Conservation (phyloP, 2,888 invertebrate species). For the Drosophila birchii region DNA sequence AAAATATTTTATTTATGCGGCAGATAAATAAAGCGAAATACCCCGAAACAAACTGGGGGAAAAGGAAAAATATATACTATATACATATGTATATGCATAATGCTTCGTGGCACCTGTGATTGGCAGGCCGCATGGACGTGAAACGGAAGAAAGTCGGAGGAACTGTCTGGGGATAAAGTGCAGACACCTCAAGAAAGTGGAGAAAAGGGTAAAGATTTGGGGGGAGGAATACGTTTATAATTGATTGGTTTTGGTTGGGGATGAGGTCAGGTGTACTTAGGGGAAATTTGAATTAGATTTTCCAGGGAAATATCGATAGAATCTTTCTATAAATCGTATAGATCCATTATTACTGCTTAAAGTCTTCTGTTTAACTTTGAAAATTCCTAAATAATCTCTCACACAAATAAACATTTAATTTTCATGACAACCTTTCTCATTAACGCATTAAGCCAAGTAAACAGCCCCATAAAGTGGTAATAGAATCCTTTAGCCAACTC, state of each 20-base stretch:
- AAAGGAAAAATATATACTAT: not conserved
- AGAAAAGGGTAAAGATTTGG: not conserved
- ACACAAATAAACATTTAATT: not conserved
- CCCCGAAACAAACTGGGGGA: slow-evolving; percentile 22
- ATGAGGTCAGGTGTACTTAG: slow-evolving; percentile 8
- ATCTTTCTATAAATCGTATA: not conserved
- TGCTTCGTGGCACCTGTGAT: slow-evolving; percentile 49
- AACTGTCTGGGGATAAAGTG: slow-evolving; percentile 26
- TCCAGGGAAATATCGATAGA: not conserved
- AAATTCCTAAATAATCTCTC: not conserved
- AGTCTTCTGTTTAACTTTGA: not conserved
- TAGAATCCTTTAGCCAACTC: slow-evolving; percentile 18
- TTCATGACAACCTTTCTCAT: slow-evolving; percentile 1
- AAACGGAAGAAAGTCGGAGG: slow-evolving; percentile 27
- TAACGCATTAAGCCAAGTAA: slow-evolving; percentile 14
- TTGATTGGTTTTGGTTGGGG: not conserved
- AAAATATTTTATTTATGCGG: slow-evolving; percentile 77
- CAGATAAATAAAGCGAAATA: slow-evolving; percentile 69
- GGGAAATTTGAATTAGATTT: not conserved
- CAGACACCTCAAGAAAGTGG: slow-evolving; percentile 14
- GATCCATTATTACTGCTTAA: not conserved
- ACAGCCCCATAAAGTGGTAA: slow-evolving; percentile 13
- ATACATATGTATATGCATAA: slow-evolving; percentile 6
- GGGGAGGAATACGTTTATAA: not conserved
- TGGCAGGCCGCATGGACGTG: slow-evolving; percentile 62